phyloP scores from a whole-genome alignment of 2,797 vertebrate species.

The Sebastes minor region DNA sequence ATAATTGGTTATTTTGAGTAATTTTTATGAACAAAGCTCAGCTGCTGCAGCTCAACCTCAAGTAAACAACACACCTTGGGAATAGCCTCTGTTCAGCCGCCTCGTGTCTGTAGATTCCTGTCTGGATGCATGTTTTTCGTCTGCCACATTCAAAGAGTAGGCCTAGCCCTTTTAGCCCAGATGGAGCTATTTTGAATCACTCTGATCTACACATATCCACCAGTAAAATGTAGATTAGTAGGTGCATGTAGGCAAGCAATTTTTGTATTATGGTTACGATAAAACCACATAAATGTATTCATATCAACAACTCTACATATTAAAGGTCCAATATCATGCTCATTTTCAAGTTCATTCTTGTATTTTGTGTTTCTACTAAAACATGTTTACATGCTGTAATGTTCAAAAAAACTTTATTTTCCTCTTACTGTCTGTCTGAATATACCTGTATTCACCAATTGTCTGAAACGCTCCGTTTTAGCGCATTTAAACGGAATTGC shows the following conservation, averaged over 20 bases:
- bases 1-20: constrained; percentile 88
- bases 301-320: background rate
- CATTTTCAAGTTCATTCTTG: too few relatives aligned
- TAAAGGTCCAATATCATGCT: too few relatives aligned
- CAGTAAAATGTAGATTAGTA: constrained; percentile 26
- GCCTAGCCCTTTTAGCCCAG: constrained; percentile 50
- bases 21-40: constrained; percentile 83
- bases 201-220: constrained; percentile 43
- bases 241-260: background rate
- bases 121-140: constrained; percentile 58
- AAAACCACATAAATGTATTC: background rate
- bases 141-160: constrained; percentile 69
- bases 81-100: constrained; percentile 71
- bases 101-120: constrained; percentile 66
- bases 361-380: too few relatives aligned
- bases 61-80: constrained; percentile 83
- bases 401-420: too few relatives aligned
- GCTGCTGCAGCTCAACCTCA: constrained; percentile 81
- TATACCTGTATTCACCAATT: too few relatives aligned
- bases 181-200: constrained; percentile 65
- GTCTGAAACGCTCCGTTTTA: too few relatives aligned
- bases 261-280: background rate
- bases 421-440: too few relatives aligned
- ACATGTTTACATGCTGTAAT: too few relatives aligned
- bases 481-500: too few relatives aligned